A percentile compares a stretch with the other conserved stretches of the same genome.
Evolutionary conservation across 2,797 vertebrate species (phyloP).

Genomic region (Melanogrammus aeglefinus): DNA sequence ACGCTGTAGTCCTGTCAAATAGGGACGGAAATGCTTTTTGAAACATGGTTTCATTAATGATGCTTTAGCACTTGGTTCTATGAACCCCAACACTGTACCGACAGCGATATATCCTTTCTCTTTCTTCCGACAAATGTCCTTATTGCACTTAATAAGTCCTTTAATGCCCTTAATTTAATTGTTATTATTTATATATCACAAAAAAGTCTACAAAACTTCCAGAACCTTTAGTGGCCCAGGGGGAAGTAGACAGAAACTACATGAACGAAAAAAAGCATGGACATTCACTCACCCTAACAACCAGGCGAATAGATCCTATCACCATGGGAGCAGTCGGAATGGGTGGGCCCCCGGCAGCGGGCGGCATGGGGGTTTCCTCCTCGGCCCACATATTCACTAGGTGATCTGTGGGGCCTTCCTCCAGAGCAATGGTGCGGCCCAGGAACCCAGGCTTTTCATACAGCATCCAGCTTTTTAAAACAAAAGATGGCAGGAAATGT

Average conservation of each 20-base stretch:
- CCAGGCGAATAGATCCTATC: slow-evolving; percentile 88
- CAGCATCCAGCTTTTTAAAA: slow-evolving; percentile 85
- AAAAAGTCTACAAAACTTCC: neutral
- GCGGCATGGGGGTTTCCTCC: slow-evolving; percentile 58
- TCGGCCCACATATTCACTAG: slow-evolving; percentile 84
- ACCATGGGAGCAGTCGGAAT: slow-evolving; percentile 71
- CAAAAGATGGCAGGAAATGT: neutral
- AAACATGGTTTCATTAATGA: neutral
- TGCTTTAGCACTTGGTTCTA: neutral
- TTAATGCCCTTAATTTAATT: neutral
- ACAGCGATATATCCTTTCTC: too few relatives aligned
- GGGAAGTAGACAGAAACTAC: neutral
- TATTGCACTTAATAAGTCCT: too few relatives aligned
- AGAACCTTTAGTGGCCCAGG: neutral
- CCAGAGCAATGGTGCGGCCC: slow-evolving; percentile 84
- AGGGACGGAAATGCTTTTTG: neutral
- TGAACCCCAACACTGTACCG: too few relatives aligned
- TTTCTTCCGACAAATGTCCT: too few relatives aligned
- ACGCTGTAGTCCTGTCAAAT: slow-evolving; percentile 84
- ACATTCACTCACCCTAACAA: slow-evolving; percentile 80
- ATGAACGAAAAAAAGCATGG: neutral
- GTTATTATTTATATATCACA: neutral
- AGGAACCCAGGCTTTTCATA: slow-evolving; percentile 94
- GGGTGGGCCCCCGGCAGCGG: slow-evolving; percentile 55
- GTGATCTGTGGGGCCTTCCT: slow-evolving; percentile 85